A percentile compares a stretch with the other conserved stretches of the same genome.
Evolutionary conservation across 2,113 vertebrate species (phyloP).

Genomic region (Turdus rufiventris): DNA sequence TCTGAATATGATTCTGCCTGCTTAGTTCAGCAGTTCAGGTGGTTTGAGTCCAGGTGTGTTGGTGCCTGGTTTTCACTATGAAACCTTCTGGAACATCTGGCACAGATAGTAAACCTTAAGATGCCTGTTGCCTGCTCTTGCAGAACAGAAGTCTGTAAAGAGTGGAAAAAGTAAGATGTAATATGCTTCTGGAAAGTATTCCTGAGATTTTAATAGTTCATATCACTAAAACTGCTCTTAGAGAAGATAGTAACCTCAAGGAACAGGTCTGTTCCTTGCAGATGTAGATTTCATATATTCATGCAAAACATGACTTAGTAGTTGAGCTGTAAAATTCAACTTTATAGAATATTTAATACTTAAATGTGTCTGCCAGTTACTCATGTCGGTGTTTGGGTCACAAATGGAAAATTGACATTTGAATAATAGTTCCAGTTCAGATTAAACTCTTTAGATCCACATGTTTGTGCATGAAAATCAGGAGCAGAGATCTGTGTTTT

Average conservation of each 20-base stretch:
- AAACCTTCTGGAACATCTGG: background rate
- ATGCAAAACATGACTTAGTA: background rate
- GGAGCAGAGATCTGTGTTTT: background rate
- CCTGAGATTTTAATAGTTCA: background rate
- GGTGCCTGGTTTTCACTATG: background rate
- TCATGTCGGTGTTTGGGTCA: background rate
- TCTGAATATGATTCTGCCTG: background rate
- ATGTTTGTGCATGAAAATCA: background rate
- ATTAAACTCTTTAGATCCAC: background rate
- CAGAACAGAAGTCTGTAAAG: background rate
- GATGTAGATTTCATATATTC: background rate
- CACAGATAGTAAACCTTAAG: background rate
- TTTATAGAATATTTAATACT: background rate
- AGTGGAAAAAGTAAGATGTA: background rate
- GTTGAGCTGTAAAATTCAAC: background rate
- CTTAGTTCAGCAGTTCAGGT: background rate
- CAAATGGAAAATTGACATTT: background rate
- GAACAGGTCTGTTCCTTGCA: background rate
- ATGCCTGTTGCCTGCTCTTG: background rate
- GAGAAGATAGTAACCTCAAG: background rate
- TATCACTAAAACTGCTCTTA: background rate
- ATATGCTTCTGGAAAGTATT: background rate
- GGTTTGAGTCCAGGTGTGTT: background rate
- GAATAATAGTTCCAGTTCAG: background rate
- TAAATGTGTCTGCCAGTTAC: background rate